Evolutionary conservation across 1,140 invertebrate species (phyloP).

Genomic region (Caenorhabditis tropicalis): DNA sequence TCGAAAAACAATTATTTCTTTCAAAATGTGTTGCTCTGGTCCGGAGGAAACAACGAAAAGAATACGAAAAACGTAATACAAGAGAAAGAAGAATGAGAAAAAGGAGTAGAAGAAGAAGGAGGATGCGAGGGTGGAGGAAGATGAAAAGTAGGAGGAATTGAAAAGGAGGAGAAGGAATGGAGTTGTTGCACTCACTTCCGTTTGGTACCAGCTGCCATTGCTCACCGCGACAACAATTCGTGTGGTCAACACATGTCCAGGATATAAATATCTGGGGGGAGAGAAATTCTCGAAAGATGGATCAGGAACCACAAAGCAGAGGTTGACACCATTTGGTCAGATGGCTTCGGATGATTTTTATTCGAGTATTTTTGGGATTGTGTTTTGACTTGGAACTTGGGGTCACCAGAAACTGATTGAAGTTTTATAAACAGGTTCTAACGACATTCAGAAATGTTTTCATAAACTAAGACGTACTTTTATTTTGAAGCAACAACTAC

Average conservation of each 20-base stretch:
- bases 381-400: too few species aligned
- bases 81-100: background rate
- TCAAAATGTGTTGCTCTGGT: background rate
- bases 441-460: too few species aligned
- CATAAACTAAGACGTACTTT: too few species aligned
- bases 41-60: background rate
- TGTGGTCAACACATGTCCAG: background rate
- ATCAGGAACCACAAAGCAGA: too few species aligned
- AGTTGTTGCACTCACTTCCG: constrained; percentile 36
- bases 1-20: constrained; percentile 3
- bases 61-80: constrained; percentile 28
- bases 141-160: too few species aligned
- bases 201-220: constrained; percentile 27
- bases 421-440: too few species aligned
- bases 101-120: background rate
- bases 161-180: too few species aligned
- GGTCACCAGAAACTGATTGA: too few species aligned
- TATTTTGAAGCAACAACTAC: too few species aligned
- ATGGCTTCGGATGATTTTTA: too few species aligned
- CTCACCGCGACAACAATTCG: background rate
- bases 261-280: background rate
- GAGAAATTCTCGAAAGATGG: background rate
- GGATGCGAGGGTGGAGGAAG: background rate
- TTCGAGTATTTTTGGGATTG: too few species aligned
- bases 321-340: too few species aligned